Conservation (phyloP, 2,888 invertebrate species). For the Apomyelois bistriatella region DNA sequence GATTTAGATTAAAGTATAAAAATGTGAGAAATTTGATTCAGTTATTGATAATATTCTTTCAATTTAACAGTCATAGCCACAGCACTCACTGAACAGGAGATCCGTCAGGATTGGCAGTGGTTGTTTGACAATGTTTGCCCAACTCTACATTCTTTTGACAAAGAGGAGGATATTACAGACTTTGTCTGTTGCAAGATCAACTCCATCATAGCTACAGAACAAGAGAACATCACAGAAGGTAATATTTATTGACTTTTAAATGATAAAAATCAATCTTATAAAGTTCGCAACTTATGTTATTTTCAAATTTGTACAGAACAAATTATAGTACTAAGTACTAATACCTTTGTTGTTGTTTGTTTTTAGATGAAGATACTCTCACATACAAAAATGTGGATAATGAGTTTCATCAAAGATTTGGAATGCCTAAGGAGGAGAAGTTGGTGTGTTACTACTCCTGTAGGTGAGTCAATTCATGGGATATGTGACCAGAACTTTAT, state of each 20-base stretch:
- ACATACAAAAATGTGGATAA: constrained; percentile 87
- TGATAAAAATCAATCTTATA: too few species aligned
- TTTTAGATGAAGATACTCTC: constrained; percentile 89
- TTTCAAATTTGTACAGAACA: too few species aligned
- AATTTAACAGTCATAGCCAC: constrained; percentile 88
- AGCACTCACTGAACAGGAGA: constrained; percentile 92
- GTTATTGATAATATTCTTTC: background rate
- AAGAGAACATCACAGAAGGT: constrained; percentile 81
- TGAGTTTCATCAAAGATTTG: constrained; percentile 93
- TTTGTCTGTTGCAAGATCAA: constrained; percentile 98
- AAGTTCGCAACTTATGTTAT: too few species aligned
- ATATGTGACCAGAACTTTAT: background rate
- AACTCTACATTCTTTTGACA: constrained; percentile 94
- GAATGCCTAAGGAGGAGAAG: constrained; percentile 95
- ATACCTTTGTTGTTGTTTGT: too few species aligned
- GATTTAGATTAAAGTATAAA: too few species aligned
- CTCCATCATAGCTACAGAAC: constrained; percentile 91
- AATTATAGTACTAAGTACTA: too few species aligned
- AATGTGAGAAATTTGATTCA: too few species aligned
- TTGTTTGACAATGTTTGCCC: constrained; percentile 91
- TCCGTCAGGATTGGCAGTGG: constrained; percentile 97
- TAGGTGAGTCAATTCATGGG: constrained; percentile 81
- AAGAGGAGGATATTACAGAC: constrained; percentile 95
- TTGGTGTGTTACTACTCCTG: constrained; percentile 96
- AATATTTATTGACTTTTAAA: constrained; percentile 15